phyloP scores from a whole-genome alignment of 2,113 vertebrate genomes.

The Apeltes quadracus region DNA sequence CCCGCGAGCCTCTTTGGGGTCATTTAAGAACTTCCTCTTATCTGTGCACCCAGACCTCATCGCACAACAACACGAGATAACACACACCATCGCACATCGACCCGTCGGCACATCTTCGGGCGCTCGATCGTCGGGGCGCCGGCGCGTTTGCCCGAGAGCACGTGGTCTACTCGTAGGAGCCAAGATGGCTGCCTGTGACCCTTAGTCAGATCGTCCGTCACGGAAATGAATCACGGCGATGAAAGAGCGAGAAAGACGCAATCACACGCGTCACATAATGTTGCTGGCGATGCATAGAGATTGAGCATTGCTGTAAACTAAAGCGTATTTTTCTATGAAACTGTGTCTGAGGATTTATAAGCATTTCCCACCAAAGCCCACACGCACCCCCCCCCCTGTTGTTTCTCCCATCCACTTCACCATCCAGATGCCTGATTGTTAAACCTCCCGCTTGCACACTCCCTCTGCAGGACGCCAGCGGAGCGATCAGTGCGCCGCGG shows the following conservation, averaged over 20 bases:
- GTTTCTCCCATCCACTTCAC: background rate
- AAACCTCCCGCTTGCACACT: background rate
- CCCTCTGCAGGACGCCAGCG: background rate
- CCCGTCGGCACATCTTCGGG: constrained; percentile 39
- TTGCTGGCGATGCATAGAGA: no score
- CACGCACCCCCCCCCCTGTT: background rate
- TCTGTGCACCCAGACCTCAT: constrained; percentile 57
- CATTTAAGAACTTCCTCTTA: constrained; percentile 48
- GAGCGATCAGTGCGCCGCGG: background rate
- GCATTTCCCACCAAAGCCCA: background rate
- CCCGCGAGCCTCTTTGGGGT: constrained; percentile 26
- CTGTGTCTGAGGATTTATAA: no score
- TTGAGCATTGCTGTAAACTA: no score
- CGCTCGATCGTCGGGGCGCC: constrained; percentile 39
- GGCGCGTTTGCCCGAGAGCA: constrained; percentile 49
- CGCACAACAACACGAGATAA: constrained; percentile 45
- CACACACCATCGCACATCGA: constrained; percentile 52
- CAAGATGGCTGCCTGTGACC: constrained; percentile 29
- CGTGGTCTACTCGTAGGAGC: constrained; percentile 14
- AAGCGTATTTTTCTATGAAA: no score
- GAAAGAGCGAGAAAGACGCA: no score
- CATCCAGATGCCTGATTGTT: background rate
- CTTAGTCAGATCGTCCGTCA: no score
- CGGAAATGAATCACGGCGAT: no score
- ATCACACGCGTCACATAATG: no score